Evolutionary conservation across 2,113 vertebrate species (phyloP), one percentile per base, ranked within the genome.

Genomic region (Ornithorhynchus anatinus): DNA sequence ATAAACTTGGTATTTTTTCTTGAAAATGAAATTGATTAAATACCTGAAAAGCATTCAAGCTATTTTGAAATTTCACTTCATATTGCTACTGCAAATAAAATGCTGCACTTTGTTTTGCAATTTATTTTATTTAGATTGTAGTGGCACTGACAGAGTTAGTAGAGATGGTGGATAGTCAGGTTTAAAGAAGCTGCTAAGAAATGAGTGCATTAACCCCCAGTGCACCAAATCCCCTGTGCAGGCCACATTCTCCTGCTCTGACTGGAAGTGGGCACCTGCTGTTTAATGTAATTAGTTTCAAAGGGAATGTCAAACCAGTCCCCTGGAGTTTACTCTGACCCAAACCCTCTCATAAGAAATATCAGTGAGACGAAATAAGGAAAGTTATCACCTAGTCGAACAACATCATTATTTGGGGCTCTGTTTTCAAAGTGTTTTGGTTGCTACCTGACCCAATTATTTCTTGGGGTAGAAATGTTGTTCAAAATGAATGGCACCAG

Each of bases 271-370:
- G 64, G 64, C 81, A 88, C 83, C 84, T 89, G 79, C 88, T 92
- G 83, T 86, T 92, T 92, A 91, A 73, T 68, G 85, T 94, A 94
- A 94, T 95, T 94, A 94, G 91, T 95, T 95, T 95, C 93, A 90
- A 75, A 91, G 93, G 92, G 93, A 93, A 87, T 86, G 85, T 89
- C 36, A 59, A 69, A 61, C 69, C 77, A 67, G 79, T 83, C 81
- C 90, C 88, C 78, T 31, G 33, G 90, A 89, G 89, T 90, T 89
- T 80, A 60, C 58, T 82, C 56, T 79, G 79, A 84, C 88, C 87
- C 85, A 81, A 69, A 85, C 84, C 32, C 68, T 75, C 43, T 89
- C 75, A 47, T 81, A 82, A 87, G 78, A 80, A 87, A 80, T 86
- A 92, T 75, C 87, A 85, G 70, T 58, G 74, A 90, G 81, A 90